Conservation (phyloP, 2,888 invertebrate genomes). For the Saturnia pavonia region DNA sequence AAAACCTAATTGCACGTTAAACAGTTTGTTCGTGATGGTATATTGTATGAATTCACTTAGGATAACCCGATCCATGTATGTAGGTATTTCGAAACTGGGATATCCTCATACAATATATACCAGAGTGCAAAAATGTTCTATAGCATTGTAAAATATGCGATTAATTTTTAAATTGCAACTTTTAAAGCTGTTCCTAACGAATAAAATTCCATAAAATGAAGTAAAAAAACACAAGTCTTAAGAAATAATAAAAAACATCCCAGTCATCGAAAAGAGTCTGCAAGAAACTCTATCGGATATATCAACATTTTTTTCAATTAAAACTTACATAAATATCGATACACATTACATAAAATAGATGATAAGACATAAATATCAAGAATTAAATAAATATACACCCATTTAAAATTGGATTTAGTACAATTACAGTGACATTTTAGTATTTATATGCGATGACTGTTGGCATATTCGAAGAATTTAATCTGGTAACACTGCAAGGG, state of each 20-base stretch:
- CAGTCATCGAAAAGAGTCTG: no score
- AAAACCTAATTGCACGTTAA: no score
- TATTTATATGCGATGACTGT: not conserved
- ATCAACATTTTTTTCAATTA: no score
- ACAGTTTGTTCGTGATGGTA: not conserved
- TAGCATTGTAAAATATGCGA: not conserved
- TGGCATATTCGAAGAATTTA: not conserved
- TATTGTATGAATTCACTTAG: not conserved
- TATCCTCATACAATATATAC: not conserved
- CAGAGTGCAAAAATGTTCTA: not conserved
- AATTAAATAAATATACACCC: not conserved
- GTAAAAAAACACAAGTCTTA: no score
- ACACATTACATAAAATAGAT: no score
- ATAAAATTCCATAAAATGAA: no score
- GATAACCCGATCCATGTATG: not conserved
- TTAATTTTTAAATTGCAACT: no score
- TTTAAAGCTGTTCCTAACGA: no score
- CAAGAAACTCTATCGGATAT: no score
- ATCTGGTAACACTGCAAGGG: slow-evolving; percentile 5
- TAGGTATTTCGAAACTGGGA: not conserved
- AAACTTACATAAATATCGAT: no score
- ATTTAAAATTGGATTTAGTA: not conserved
- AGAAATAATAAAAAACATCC: no score
- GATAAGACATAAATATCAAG: not conserved
- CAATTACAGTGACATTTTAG: not conserved